Evolutionary conservation across 1,140 invertebrate species (phyloP).

Genomic region (Drosophila eugracilis): DNA sequence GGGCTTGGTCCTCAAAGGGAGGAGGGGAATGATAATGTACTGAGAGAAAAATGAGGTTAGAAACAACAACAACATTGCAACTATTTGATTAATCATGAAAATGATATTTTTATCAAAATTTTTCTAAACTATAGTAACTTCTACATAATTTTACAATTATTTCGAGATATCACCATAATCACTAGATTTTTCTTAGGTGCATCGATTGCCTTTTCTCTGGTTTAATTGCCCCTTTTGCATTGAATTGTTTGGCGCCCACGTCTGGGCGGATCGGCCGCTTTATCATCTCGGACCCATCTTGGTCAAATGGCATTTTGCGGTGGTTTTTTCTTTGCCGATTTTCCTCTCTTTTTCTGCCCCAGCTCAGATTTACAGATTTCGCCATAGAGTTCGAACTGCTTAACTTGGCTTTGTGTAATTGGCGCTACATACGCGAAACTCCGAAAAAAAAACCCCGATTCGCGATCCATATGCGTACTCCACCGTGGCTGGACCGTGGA

Average conservation of each 20-base stretch:
- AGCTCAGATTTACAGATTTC: conserved; percentile 69
- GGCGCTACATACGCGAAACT: conserved; percentile 60
- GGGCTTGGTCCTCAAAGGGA: conserved; percentile 4
- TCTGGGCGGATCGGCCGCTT: conserved; percentile 46
- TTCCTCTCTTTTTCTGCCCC: conserved; percentile 14
- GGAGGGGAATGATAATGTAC: not conserved
- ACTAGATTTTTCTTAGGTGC: not conserved
- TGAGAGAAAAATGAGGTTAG: conserved; percentile 1
- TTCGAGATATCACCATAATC: not conserved
- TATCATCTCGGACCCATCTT: conserved; percentile 61
- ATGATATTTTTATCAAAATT: too few species aligned
- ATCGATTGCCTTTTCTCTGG: conserved; percentile 7
- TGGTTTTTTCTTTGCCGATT: conserved; percentile 35
- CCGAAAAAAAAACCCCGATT: conserved; percentile 12
- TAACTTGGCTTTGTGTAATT: conserved; percentile 64
- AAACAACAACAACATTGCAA: too few species aligned
- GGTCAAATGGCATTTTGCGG: conserved; percentile 65
- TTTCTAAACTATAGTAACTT: not conserved
- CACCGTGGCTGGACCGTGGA: conserved; percentile 8
- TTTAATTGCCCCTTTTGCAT: conserved; percentile 68
- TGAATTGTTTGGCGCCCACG: conserved; percentile 69
- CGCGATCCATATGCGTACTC: conserved; percentile 56
- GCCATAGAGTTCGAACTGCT: conserved; percentile 31
- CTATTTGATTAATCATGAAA: too few species aligned
- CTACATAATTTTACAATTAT: not conserved